Evolutionary conservation across 1,140 invertebrate genomes (phyloP).

Genomic region (Bradysia coprophila): DNA sequence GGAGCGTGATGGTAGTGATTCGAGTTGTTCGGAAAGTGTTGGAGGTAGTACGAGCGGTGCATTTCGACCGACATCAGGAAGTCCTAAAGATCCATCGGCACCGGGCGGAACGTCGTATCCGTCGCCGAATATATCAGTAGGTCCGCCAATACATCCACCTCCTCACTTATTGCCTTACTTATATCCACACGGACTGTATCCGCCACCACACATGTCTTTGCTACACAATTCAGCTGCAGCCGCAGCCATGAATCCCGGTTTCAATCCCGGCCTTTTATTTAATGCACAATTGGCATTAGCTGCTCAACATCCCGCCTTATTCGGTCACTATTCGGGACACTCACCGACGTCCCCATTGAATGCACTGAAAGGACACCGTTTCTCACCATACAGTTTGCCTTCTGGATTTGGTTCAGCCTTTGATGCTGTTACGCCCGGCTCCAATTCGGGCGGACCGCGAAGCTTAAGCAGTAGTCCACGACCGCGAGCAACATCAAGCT

Average conservation of each 20-base stretch:
- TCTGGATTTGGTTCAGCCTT: slow-evolving; percentile 54
- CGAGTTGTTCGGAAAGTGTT: slow-evolving; percentile 40
- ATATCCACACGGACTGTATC: slow-evolving; percentile 71
- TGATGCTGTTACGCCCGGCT: slow-evolving; percentile 61
- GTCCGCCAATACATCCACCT: slow-evolving; percentile 71
- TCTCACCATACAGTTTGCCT: slow-evolving; percentile 68
- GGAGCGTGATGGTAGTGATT: slow-evolving; percentile 39
- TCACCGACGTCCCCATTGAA: slow-evolving; percentile 32
- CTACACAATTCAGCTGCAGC: slow-evolving; percentile 32
- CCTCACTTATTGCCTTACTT: slow-evolving; percentile 68
- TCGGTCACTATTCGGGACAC: slow-evolving; percentile 42
- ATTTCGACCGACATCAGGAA: slow-evolving; percentile 32
- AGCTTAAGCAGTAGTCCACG: slow-evolving; percentile 49
- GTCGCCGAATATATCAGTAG: slow-evolving; percentile 68
- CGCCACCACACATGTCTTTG: slow-evolving; percentile 44
- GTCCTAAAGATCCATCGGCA: slow-evolving; percentile 28
- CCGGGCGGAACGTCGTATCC: slow-evolving; percentile 44
- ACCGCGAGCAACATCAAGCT: slow-evolving; percentile 31
- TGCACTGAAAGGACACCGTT: slow-evolving; percentile 33
- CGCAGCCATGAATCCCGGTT: slow-evolving; percentile 29
- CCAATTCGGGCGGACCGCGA: slow-evolving; percentile 27
- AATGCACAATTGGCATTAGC: slow-evolving; percentile 64
- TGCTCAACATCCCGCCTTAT: slow-evolving; percentile 59
- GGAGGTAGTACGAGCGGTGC: slow-evolving; percentile 30
- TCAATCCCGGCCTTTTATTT: slow-evolving; percentile 58